phyloP scores from a whole-genome alignment of 2,888 invertebrate genomes.

The Scaeva pyrastri region DNA sequence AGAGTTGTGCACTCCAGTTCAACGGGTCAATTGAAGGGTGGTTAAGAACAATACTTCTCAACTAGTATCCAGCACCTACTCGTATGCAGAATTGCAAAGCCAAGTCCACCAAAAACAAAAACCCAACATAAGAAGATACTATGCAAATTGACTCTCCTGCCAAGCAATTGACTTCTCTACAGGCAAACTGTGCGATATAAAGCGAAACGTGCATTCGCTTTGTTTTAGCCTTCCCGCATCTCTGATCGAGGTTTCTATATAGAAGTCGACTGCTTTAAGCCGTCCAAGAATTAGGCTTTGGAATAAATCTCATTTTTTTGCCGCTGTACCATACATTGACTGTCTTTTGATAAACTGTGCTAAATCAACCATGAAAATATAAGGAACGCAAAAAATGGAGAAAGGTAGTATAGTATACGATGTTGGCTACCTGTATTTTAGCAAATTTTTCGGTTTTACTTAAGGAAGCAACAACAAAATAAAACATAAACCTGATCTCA shows the following conservation, averaged over 20 bases:
- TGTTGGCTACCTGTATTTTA: conserved; percentile 68
- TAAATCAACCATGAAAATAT: conserved; percentile 74
- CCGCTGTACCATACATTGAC: not conserved
- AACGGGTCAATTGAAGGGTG: conserved; percentile 65
- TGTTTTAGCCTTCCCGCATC: conserved; percentile 44
- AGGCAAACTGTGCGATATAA: conserved; percentile 3
- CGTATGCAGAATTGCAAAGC: too few species aligned
- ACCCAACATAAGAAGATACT: conserved; percentile 16
- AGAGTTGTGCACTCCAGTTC: conserved; percentile 43
- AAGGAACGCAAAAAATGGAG: conserved; percentile 73
- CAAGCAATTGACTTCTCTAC: not conserved
- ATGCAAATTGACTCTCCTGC: conserved; percentile 45
- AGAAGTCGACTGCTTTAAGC: conserved; percentile 43
- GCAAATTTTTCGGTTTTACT: conserved; percentile 56
- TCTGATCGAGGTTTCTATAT: conserved; percentile 15
- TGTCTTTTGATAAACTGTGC: conserved; percentile 62
- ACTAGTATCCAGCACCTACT: conserved; percentile 39
- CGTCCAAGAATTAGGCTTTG: conserved; percentile 54
- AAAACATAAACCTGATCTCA: conserved; percentile 62
- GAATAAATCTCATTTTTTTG: conserved; percentile 56
- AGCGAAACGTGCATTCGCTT: conserved; percentile 50
- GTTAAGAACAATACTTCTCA: conserved; percentile 46
- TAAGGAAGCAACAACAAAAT: conserved; percentile 26
- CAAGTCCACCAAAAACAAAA: conserved; percentile 11
- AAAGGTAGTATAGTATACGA: conserved; percentile 57